These are phyloP conservation scores for Pseudomyrmex flavicornis DNA, from an alignment of 1,140 invertebrate genomes.

Conservation along the genomic window DNA sequence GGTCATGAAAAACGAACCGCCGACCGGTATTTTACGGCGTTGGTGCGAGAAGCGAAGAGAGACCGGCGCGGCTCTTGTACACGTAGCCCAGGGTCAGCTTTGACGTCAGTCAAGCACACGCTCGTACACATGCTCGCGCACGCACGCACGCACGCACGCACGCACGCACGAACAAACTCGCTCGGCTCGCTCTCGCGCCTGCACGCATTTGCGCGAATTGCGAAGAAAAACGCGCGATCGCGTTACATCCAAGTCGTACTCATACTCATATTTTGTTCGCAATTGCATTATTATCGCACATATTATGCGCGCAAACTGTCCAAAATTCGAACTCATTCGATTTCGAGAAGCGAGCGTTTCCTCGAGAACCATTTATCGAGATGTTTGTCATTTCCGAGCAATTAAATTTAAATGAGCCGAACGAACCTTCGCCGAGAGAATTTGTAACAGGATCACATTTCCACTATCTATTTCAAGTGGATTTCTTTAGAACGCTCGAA, in stretches of 20 bases:
- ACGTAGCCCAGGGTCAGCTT: slow-evolving; percentile 82
- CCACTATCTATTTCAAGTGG: not conserved
- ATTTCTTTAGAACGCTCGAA: no score
- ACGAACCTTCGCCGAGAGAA: not conserved
- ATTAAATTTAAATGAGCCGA: not conserved
- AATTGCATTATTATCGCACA: not conserved
- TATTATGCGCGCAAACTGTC: not conserved
- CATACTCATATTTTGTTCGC: not conserved
- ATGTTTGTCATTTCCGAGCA: not conserved
- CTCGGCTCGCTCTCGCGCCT: not conserved
- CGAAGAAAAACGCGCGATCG: not conserved
- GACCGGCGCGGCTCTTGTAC: slow-evolving; percentile 52
- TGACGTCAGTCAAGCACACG: slow-evolving; percentile 78
- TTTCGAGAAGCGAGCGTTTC: not conserved
- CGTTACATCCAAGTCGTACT: slow-evolving; percentile 2
- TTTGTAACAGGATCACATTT: not conserved
- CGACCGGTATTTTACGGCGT: slow-evolving; percentile 50
- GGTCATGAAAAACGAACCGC: slow-evolving; percentile 49
- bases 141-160: not conserved
- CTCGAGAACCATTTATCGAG: not conserved
- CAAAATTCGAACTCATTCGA: not conserved
- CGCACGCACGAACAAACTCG: no score
- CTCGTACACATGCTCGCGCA: slow-evolving; percentile 42
- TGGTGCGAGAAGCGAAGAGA: slow-evolving; percentile 11
- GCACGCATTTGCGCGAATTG: not conserved